Evolutionary conservation across 1,140 invertebrate species (phyloP).

Genomic region (Agraylea sexmaculata): DNA sequence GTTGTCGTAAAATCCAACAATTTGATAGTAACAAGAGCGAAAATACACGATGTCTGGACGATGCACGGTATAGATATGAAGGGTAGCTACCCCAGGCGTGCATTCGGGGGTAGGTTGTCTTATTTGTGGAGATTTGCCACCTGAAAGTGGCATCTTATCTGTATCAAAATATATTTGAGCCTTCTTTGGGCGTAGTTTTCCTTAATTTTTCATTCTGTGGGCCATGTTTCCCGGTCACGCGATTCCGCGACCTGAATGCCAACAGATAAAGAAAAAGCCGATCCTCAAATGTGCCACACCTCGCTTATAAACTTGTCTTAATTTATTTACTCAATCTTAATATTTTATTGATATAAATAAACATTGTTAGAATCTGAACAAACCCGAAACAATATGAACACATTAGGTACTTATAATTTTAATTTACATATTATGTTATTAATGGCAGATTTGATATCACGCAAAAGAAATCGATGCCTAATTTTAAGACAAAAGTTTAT

Average conservation of each 20-base stretch:
- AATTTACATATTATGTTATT: too few relatives aligned
- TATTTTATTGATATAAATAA: neutral
- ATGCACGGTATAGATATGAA: conserved; percentile 4
- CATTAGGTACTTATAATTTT: neutral
- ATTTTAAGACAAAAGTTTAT: too few relatives aligned
- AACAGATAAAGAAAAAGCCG: conserved; percentile 13
- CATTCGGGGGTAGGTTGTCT: conserved; percentile 2
- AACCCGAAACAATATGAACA: neutral
- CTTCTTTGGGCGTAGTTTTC: conserved; percentile 19
- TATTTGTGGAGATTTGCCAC: neutral
- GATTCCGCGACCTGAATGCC: conserved; percentile 15
- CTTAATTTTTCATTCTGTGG: conserved; percentile 20
- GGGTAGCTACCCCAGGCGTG: neutral
- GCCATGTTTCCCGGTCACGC: conserved; percentile 20
- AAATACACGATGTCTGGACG: too few relatives aligned
- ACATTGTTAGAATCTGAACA: neutral
- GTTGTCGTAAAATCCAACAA: conserved; percentile 5
- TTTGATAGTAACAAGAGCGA: too few relatives aligned
- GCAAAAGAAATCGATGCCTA: too few relatives aligned
- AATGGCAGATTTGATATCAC: too few relatives aligned
- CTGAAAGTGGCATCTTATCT: conserved; percentile 16
- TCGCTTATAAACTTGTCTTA: too few relatives aligned
- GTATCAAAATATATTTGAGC: conserved; percentile 14
- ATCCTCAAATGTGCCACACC: too few relatives aligned
- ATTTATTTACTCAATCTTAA: neutral